Percentiles rank a stretch among this genome's conserved stretches.
Conservation (phyloP, 2,113 vertebrate genomes). For the Cisticola juncidis region DNA sequence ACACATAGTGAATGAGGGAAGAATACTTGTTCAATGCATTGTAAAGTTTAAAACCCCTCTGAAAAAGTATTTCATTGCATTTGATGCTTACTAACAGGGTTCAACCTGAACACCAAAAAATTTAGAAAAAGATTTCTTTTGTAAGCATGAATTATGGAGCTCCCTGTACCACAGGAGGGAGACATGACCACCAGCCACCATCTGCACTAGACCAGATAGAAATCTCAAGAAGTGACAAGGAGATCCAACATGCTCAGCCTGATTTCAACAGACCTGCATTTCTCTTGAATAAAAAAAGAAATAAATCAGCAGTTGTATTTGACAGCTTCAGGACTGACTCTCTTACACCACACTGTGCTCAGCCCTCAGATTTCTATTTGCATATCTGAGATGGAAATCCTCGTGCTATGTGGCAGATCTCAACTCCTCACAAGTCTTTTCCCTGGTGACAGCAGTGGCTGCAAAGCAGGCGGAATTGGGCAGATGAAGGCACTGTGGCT, state of each 20-base stretch:
- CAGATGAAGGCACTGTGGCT: not conserved
- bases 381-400: not conserved
- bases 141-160: not conserved
- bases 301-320: not conserved
- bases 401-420: fast-evolving
- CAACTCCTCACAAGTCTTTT: not conserved
- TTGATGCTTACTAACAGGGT: not conserved
- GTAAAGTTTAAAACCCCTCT: not conserved
- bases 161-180: not conserved
- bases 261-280: not conserved
- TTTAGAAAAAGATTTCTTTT: not conserved
- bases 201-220: not conserved
- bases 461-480: not conserved
- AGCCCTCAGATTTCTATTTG: not conserved
- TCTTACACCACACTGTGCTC: not conserved
- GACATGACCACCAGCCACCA: not conserved
- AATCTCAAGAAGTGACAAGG: not conserved
- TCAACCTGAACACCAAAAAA: not conserved
- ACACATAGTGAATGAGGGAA: not conserved
- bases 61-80: not conserved
- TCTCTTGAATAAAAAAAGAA: not conserved
- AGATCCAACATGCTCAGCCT: not conserved
- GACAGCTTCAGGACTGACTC: not conserved
- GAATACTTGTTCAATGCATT: not conserved
- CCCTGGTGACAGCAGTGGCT: not conserved